phyloP scores from a whole-genome alignment of 2,888 invertebrate genomes.

The Spicauda simplicius region DNA sequence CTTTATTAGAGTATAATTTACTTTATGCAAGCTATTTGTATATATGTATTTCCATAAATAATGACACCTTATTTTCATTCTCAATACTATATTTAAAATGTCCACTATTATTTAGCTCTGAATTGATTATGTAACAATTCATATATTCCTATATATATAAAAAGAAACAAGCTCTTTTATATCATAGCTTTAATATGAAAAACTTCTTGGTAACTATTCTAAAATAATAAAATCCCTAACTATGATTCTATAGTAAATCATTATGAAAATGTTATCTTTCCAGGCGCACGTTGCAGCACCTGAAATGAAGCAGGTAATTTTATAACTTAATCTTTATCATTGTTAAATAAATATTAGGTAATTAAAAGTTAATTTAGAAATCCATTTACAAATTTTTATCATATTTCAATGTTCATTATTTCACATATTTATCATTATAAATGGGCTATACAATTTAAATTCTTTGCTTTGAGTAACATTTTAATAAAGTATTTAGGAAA shows the following conservation, averaged over 20 bases:
- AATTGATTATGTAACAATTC: no score
- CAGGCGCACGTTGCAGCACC: slow-evolving; percentile 82
- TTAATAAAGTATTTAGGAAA: neutral
- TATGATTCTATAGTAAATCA: neutral
- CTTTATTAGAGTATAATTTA: no score
- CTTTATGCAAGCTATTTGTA: no score
- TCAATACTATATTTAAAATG: no score
- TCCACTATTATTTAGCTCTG: no score
- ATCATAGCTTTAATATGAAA: no score
- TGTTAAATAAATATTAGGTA: neutral
- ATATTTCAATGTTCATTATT: neutral
- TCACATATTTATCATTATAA: neutral
- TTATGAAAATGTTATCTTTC: slow-evolving; percentile 47
- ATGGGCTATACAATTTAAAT: neutral
- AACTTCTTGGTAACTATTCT: no score
- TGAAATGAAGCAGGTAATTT: slow-evolving; percentile 84
- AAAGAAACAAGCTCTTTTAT: no score
- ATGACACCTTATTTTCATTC: no score
- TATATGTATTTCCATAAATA: no score
- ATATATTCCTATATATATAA: no score
- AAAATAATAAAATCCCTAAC: no score
- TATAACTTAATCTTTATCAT: neutral
- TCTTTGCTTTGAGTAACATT: neutral
- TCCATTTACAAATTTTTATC: slow-evolving; percentile 14
- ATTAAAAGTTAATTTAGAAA: slow-evolving; percentile 3